Conservation (phyloP, 1,140 invertebrate genomes). For the Heliothis subflexa region DNA sequence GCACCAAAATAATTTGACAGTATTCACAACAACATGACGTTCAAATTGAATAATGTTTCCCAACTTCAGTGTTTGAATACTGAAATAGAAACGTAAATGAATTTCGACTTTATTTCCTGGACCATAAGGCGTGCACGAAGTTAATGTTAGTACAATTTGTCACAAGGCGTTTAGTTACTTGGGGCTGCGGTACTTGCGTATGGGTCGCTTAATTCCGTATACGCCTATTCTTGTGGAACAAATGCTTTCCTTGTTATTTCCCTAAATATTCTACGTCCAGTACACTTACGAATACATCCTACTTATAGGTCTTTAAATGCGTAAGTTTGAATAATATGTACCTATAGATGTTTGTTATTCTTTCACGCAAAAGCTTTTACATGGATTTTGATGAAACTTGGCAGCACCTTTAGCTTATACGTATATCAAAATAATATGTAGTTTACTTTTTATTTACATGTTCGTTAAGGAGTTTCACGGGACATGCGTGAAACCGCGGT, state of each 20-base stretch:
- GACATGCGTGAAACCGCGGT: no score
- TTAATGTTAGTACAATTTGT: background rate
- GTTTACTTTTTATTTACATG: no score
- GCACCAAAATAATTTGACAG: background rate
- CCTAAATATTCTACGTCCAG: conserved; percentile 10
- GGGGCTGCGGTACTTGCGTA: background rate
- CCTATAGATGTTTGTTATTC: no score
- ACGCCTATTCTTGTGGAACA: background rate
- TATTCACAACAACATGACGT: conserved; percentile 3
- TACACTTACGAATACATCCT: background rate
- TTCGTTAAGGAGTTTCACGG: no score
- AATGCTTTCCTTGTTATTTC: background rate
- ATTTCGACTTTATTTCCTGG: background rate
- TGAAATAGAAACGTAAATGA: background rate
- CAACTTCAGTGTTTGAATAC: background rate
- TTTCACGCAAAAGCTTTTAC: no score
- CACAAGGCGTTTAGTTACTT: background rate
- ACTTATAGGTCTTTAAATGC: no score
- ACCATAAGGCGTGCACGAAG: background rate
- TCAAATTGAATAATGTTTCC: background rate
- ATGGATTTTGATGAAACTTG: no score
- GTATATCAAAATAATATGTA: no score
- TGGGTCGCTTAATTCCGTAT: conserved; percentile 17
- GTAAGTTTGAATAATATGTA: no score
- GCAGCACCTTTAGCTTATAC: no score